Evolutionary conservation across 1,140 invertebrate genomes (phyloP), one percentile per base, ranked within the genome.

Genomic region (Trinorchestia longiramus): DNA sequence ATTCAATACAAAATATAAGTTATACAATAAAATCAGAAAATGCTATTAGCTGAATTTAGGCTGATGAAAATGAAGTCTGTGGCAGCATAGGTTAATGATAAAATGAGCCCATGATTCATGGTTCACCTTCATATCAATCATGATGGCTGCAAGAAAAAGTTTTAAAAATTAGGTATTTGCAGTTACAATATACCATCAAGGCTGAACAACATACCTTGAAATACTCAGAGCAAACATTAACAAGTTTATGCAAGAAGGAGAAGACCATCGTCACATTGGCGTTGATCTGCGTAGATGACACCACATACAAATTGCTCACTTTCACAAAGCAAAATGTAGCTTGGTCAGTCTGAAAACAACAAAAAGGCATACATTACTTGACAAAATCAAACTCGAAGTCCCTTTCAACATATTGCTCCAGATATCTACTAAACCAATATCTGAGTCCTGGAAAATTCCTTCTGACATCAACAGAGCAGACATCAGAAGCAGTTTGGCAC

Each of bases 291-390:
- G 99, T 99, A 0, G 99, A 99, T 0, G 99, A 99, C 28, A 99
- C 99, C 96, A 99, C 99, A 97, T 99, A 99, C 23, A 99, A 97
- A 97, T 99, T 99, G 97, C 99, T 99, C 97, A 99, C 99, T 97
- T 99, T 99, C 96, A 99, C 99, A 97, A 99, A 99, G 36, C 99
- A 98, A 97, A 99, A 99, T 45, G 99, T 99, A 96, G 98, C 98
- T 96, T 99, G 99, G 19, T 98, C 98, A 28, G 99, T 99, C 97
- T 99, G 99, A 88, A 97, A 95, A 42, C 62, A 77, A 77, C 36
- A 28, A 36, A 36, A 77, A 36, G 6, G 47, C 62, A 23, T 36
- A 36, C 28, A 77, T 77, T 23, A 77, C 62, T 23, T 23, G 28
- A 77, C 28, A 36, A 77, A 77, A 77, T 53, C 19, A 6, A 53